Evolutionary conservation across 2,888 invertebrate genomes (phyloP).

Genomic region (Asteroscopus sphinx): DNA sequence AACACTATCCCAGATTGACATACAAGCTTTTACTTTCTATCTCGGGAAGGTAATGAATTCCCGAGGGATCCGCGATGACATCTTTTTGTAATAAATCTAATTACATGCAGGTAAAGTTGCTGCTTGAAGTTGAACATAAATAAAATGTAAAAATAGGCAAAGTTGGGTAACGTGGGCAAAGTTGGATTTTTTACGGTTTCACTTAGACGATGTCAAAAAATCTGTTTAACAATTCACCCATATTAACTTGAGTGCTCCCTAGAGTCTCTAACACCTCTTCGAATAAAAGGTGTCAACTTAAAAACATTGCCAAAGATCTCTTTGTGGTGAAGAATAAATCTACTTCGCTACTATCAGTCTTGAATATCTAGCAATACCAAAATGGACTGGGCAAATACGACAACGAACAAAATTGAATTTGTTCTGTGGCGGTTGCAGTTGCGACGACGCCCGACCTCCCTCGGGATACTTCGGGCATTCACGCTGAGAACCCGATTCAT

Average conservation of each 20-base stretch:
- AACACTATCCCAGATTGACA: no score
- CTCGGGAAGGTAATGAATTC: no score
- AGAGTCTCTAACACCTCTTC: slow-evolving; percentile 29
- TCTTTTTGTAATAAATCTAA: no score
- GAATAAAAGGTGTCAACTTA: slow-evolving; percentile 59
- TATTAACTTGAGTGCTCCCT: slow-evolving; percentile 35
- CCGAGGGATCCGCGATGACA: no score
- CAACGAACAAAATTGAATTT: slow-evolving; percentile 82
- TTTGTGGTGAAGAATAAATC: slow-evolving; percentile 66
- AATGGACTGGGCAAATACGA: slow-evolving; percentile 79
- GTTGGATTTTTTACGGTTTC: no score
- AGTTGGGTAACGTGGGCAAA: no score
- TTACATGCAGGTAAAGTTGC: no score
- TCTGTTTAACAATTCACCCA: slow-evolving; percentile 6
- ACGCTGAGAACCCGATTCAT: slow-evolving; percentile 57
- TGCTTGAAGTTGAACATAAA: no score
- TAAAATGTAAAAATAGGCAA: no score
- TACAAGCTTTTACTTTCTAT: no score
- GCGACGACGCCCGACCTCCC: slow-evolving; percentile 64
- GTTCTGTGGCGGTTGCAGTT: slow-evolving; percentile 67
- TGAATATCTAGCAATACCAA: slow-evolving; percentile 74
- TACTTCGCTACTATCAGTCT: slow-evolving; percentile 62
- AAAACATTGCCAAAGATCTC: slow-evolving; percentile 52
- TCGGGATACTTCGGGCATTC: slow-evolving; percentile 64
- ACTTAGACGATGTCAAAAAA: slow-evolving; percentile 31